phyloP scores from a whole-genome alignment of 2,113 vertebrate genomes.

The Onychostoma macrolepis region DNA sequence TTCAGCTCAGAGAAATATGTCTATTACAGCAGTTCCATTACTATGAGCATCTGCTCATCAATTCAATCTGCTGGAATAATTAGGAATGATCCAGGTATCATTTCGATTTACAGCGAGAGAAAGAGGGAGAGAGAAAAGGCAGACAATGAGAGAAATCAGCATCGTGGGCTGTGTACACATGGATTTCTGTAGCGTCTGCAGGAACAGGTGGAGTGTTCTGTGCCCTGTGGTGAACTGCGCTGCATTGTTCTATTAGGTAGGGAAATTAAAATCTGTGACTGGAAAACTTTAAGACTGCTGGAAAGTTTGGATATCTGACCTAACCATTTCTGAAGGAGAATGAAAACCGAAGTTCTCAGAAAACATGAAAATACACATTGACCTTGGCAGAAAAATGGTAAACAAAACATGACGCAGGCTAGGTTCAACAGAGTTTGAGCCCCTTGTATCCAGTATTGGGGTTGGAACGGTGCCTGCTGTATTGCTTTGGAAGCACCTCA shows the following conservation, averaged over 20 bases:
- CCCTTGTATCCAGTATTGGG: neutral
- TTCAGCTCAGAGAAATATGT: slow-evolving; percentile 43
- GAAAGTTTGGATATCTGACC: neutral
- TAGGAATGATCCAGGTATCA: slow-evolving; percentile 26
- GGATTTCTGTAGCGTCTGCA: slow-evolving; percentile 5
- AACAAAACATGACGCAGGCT: neutral
- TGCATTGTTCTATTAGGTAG: neutral
- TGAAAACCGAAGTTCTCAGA: neutral
- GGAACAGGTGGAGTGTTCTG: neutral
- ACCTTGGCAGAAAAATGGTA: neutral
- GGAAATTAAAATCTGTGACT: slow-evolving; percentile 31
- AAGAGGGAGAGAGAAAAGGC: neutral
- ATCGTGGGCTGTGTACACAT: neutral
- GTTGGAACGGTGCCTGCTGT: slow-evolving; percentile 16
- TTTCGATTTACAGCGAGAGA: neutral
- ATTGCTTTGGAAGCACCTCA: slow-evolving; percentile 44
- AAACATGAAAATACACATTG: neutral
- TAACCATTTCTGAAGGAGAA: neutral
- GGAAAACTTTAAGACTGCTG: slow-evolving; percentile 3
- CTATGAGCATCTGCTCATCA: slow-evolving; percentile 39
- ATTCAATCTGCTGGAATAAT: slow-evolving; percentile 33
- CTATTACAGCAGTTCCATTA: slow-evolving; percentile 41
- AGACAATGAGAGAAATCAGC: neutral
- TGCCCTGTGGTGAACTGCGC: neutral
- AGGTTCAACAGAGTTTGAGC: neutral